Percentiles rank a stretch among this genome's conserved stretches.
Evolutionary conservation across 2,888 invertebrate genomes (phyloP).

Genomic region (Brachyptera risi): DNA sequence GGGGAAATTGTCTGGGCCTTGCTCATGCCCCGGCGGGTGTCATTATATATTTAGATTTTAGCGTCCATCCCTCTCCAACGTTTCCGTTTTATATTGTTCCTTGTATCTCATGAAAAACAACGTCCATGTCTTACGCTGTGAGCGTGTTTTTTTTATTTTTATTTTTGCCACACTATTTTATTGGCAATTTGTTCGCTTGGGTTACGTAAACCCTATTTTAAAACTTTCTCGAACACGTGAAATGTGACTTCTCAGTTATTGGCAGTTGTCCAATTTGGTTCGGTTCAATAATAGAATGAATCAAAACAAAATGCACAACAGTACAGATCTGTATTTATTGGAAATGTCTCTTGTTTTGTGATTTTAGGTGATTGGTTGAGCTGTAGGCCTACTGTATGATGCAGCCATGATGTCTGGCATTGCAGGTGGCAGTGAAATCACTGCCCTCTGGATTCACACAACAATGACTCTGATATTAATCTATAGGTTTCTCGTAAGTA

Average conservation of each 20-base stretch:
- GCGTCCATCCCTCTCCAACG: neutral
- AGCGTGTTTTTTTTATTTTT: neutral
- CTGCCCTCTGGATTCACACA: no score
- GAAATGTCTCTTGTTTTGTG: no score
- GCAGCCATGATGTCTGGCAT: no score
- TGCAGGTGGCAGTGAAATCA: no score
- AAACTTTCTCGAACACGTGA: neutral
- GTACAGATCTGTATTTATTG: no score
- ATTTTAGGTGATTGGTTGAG: no score
- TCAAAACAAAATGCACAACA: no score
- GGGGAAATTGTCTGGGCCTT: neutral
- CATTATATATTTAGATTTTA: neutral
- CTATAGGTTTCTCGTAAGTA: no score
- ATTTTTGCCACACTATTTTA: neutral
- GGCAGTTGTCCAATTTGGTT: no score
- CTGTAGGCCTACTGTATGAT: no score
- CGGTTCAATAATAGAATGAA: no score
- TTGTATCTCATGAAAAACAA: neutral
- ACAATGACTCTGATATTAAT: no score
- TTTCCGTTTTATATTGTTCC: neutral
- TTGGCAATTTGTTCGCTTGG: neutral
- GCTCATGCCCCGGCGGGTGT: neutral
- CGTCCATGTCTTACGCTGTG: neutral
- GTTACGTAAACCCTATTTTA: neutral
- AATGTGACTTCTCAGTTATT: neutral